Percentiles rank a stretch among this genome's conserved stretches.
phyloP scores from a whole-genome alignment of 2,888 invertebrate genomes.

The Bedellia somnulentella region DNA sequence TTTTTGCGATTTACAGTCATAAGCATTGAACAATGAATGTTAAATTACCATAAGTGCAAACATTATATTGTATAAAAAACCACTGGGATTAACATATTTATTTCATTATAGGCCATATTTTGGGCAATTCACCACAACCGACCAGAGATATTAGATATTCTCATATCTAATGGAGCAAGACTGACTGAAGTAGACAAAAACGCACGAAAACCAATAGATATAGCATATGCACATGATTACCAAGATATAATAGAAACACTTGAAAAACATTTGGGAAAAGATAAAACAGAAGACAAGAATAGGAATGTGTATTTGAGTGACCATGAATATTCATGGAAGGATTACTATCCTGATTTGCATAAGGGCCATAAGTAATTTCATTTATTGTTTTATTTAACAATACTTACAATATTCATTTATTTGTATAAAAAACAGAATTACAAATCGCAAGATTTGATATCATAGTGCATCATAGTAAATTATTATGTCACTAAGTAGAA shows the following conservation, averaged over 20 bases:
- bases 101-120: constrained; percentile 62
- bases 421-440: too few relatives aligned
- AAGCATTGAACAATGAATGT: too few relatives aligned
- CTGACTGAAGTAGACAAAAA: constrained; percentile 48
- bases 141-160: constrained; percentile 48
- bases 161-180: constrained; percentile 56
- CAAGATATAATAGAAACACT: constrained; percentile 43
- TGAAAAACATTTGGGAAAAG: constrained; percentile 29
- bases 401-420: too few relatives aligned
- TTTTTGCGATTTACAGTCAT: too few relatives aligned
- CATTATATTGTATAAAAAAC: too few relatives aligned
- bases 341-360: constrained; percentile 51
- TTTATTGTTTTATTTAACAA: too few relatives aligned
- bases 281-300: constrained; percentile 16
- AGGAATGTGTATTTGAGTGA: constrained; percentile 16
- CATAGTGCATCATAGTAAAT: too few relatives aligned
- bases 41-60: too few relatives aligned
- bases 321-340: constrained; percentile 36
- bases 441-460: too few relatives aligned
- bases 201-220: constrained; percentile 46
- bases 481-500: too few relatives aligned
- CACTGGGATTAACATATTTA: too few relatives aligned
- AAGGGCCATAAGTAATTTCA: constrained; percentile 25
- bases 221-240: constrained; percentile 56
- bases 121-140: constrained; percentile 64